Percentiles rank a stretch among this genome's conserved stretches.
Evolutionary conservation across 1,140 invertebrate genomes (phyloP).

Genomic region (Drosophila busckii): DNA sequence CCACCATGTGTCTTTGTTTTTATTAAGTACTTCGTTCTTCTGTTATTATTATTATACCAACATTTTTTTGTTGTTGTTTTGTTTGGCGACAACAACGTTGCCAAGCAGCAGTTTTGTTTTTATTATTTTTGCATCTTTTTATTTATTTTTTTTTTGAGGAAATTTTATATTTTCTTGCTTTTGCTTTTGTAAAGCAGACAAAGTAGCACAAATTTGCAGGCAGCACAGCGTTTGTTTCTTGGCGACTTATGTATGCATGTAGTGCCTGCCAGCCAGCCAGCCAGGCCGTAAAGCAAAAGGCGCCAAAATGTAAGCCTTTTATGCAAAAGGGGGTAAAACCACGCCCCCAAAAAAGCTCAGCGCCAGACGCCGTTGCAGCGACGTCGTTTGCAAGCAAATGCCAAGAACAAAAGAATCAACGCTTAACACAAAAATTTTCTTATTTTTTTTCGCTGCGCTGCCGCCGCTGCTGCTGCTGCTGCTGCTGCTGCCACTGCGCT

Average conservation of each 20-base stretch:
- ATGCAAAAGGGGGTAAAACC: slow-evolving; percentile 5
- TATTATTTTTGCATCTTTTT: slow-evolving; percentile 4
- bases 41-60: slow-evolving; percentile 29
- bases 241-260: too few species aligned
- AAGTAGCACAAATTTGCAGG: slow-evolving; percentile 70
- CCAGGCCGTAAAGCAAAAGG: slow-evolving; percentile 60
- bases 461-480: neutral
- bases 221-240: slow-evolving; percentile 34
- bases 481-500: neutral
- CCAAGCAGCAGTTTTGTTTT: slow-evolving; percentile 24
- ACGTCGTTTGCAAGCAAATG: slow-evolving; percentile 19
- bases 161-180: slow-evolving; percentile 7
- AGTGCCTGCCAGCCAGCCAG: slow-evolving; percentile 62
- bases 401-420: slow-evolving; percentile 73
- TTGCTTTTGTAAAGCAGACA: slow-evolving; percentile 40
- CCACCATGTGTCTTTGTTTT: slow-evolving; percentile 63
- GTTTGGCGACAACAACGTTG: slow-evolving; percentile 28
- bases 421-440: slow-evolving; percentile 73
- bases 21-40: slow-evolving; percentile 66
- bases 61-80: slow-evolving; percentile 24
- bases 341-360: too few species aligned
- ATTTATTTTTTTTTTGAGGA: neutral
- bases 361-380: neutral
- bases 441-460: neutral
- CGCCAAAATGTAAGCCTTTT: slow-evolving; percentile 62